These are phyloP conservation scores for Orthosia gothica DNA, from an alignment of 2,888 invertebrate genomes.

Conservation along the genomic window DNA sequence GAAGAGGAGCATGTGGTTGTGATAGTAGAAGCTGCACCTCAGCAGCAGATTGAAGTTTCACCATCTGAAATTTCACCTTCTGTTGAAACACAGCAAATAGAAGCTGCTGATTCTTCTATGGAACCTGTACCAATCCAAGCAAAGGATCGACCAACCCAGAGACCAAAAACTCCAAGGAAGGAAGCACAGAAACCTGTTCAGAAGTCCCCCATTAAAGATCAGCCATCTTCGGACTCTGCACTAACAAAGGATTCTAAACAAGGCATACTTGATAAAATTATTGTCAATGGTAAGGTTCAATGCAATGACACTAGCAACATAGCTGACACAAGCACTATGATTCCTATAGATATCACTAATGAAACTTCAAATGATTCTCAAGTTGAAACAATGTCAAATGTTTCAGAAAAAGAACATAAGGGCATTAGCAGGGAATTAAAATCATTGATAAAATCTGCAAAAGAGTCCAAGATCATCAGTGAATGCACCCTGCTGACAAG, in stretches of 20 bases:
- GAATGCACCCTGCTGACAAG: constrained; percentile 91
- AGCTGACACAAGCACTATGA: constrained; percentile 39
- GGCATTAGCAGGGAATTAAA: constrained; percentile 92
- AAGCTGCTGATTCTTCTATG: constrained; percentile 72
- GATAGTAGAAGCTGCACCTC: constrained; percentile 31
- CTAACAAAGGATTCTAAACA: constrained; percentile 54
- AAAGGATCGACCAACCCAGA: constrained; percentile 22
- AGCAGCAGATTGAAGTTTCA: constrained; percentile 32
- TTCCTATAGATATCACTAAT: constrained; percentile 63
- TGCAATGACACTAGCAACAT: constrained; percentile 53
- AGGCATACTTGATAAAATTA: constrained; percentile 47
- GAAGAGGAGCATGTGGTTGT: constrained; percentile 58
- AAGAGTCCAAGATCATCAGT: constrained; percentile 93
- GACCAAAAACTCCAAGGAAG: constrained; percentile 32
- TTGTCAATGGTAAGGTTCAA: constrained; percentile 59
- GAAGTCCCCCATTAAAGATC: constrained; percentile 56
- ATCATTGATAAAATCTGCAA: constrained; percentile 93
- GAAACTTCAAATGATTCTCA: constrained; percentile 81
- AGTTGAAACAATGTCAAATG: constrained; percentile 75
- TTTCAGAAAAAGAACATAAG: constrained; percentile 84
- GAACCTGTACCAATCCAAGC: constrained; percentile 53
- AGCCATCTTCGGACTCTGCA: constrained; percentile 33
- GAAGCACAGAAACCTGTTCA: constrained; percentile 26
- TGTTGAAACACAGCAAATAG: constrained; percentile 57
- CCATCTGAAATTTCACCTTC: constrained; percentile 46